Percentiles rank a stretch among this genome's conserved stretches.
These are phyloP conservation scores for Antheraea mylitta DNA, from an alignment of 1,140 invertebrate species.

Conservation along the genomic window DNA sequence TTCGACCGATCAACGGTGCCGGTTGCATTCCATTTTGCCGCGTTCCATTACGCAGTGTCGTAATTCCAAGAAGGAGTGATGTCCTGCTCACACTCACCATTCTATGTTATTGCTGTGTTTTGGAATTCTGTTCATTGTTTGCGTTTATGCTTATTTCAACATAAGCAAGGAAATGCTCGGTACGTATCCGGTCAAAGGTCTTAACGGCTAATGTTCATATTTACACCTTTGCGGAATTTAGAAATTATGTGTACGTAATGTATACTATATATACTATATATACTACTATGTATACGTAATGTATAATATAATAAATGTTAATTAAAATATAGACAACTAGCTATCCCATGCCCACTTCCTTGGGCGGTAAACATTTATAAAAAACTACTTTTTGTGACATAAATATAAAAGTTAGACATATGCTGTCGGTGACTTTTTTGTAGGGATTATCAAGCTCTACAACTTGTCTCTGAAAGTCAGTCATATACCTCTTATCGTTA, in stretches of 20 bases:
- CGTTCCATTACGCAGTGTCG: conserved; percentile 64
- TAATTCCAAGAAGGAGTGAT: conserved; percentile 67
- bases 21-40: conserved; percentile 68
- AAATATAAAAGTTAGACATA: too few relatives aligned
- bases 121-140: conserved; percentile 73
- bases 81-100: conserved; percentile 66
- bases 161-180: conserved; percentile 53
- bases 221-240: conserved; percentile 1
- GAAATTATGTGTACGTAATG: not conserved
- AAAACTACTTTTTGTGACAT: too few relatives aligned
- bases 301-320: too few relatives aligned
- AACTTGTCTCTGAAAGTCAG: too few relatives aligned
- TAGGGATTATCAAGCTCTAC: too few relatives aligned
- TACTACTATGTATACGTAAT: not conserved
- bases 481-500: too few relatives aligned
- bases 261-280: too few relatives aligned
- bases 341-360: too few relatives aligned
- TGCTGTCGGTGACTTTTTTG: too few relatives aligned
- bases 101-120: conserved; percentile 66
- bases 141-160: conserved; percentile 65
- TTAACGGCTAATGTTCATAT: conserved; percentile 12
- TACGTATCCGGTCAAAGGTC: conserved; percentile 58
- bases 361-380: too few relatives aligned
- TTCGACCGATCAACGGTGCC: conserved; percentile 47
- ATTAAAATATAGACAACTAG: too few relatives aligned